Evolutionary conservation across 64 coral and sea anemone species (phyloP).

Genomic region (Stichodactyla helianthus): DNA sequence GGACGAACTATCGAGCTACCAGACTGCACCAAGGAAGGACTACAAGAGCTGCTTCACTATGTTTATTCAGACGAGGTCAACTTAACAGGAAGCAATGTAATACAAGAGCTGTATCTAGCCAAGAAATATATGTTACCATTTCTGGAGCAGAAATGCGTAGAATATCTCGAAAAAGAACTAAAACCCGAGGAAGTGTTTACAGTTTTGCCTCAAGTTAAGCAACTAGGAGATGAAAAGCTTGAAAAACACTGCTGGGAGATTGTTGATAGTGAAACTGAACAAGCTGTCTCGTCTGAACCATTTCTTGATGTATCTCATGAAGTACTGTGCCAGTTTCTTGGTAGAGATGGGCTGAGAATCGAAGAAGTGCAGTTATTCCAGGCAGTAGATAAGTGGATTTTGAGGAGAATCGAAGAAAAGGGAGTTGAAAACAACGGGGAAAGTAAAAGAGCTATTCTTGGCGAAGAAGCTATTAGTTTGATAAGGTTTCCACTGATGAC

Average conservation of each 20-base stretch:
- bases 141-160: background rate
- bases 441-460: constrained; percentile 44
- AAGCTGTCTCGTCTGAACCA: constrained; percentile 3
- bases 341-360: constrained; percentile 1
- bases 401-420: constrained; percentile 7
- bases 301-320: background rate
- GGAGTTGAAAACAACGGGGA: constrained; percentile 21
- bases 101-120: constrained; percentile 19
- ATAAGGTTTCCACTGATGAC: constrained; percentile 58
- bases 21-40: constrained; percentile 6
- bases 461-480: constrained; percentile 15
- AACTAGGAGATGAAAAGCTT: background rate
- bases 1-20: constrained; percentile 5
- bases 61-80: constrained; percentile 19
- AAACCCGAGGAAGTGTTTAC: constrained; percentile 10
- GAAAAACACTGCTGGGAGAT: constrained; percentile 1
- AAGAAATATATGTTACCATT: constrained; percentile 20
- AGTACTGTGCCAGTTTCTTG: constrained; percentile 3
- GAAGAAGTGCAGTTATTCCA: constrained; percentile 26
- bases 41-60: constrained; percentile 24
- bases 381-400: constrained; percentile 54
- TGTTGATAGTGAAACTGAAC: constrained; percentile 6
- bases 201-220: background rate
- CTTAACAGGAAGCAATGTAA: constrained; percentile 11
- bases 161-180: background rate